Percentiles rank a stretch among this genome's conserved stretches.
Conservation (phyloP, 2,888 invertebrate species). For the Thyatira batis region DNA sequence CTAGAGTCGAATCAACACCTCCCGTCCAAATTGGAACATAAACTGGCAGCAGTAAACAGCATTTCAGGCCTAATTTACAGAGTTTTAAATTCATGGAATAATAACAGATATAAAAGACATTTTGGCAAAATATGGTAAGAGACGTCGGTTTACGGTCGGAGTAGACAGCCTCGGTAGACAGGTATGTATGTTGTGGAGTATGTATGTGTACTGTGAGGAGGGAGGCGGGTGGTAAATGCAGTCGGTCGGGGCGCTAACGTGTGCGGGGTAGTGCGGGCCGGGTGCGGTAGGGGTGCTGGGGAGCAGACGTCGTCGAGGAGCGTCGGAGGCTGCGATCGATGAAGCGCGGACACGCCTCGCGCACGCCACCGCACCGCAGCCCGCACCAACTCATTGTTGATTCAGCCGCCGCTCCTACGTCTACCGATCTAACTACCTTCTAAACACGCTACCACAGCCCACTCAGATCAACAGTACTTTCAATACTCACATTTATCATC, state of each 20-base stretch:
- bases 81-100: conserved; percentile 26
- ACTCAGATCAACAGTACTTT: conserved; percentile 14
- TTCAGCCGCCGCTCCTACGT: conserved; percentile 51
- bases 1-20: conserved; percentile 66
- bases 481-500: conserved; percentile 24
- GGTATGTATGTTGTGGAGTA: conserved; percentile 53
- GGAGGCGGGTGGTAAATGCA: conserved; percentile 79
- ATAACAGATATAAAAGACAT: conserved; percentile 29
- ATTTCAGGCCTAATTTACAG: conserved; percentile 30
- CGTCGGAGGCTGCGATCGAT: conserved; percentile 81
- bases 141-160: conserved; percentile 33
- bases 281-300: conserved; percentile 42
- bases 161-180: conserved; percentile 58
- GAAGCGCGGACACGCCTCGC: conserved; percentile 82
- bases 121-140: conserved; percentile 47
- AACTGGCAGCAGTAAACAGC: conserved; percentile 43
- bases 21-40: conserved; percentile 47
- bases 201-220: conserved; percentile 53
- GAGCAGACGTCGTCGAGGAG: conserved; percentile 78
- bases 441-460: conserved; percentile 9
- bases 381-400: conserved; percentile 67
- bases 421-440: conserved; percentile 20
- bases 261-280: conserved; percentile 50
- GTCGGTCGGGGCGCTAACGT: conserved; percentile 80
- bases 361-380: conserved; percentile 56